These are phyloP conservation scores for Coptotermes formosanus DNA, from an alignment of 1,140 invertebrate genomes.

Conservation along the genomic window DNA sequence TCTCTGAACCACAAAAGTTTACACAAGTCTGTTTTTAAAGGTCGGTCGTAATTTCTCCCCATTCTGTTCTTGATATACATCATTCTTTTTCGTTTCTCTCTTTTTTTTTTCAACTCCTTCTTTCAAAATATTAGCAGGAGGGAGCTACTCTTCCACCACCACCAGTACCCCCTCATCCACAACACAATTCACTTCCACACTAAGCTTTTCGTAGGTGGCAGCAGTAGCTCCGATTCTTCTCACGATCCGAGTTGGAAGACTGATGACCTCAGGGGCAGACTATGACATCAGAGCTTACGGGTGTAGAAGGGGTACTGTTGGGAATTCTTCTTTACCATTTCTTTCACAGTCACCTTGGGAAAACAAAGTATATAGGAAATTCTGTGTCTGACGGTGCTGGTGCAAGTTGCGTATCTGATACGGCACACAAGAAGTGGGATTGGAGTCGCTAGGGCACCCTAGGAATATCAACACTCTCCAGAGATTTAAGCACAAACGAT, in stretches of 20 bases:
- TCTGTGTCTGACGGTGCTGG: background rate
- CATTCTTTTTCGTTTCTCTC: background rate
- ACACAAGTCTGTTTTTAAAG: background rate
- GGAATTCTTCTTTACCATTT: conserved; percentile 19
- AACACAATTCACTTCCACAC: conserved; percentile 11
- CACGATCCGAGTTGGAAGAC: conserved; percentile 2
- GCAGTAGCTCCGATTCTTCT: background rate
- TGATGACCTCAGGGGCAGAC: background rate
- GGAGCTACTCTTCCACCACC: background rate
- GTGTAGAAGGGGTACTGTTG: background rate
- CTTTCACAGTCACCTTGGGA: conserved; percentile 7
- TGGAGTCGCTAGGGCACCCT: background rate
- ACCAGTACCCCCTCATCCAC: background rate
- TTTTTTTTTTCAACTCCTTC: background rate
- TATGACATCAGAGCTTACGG: conserved; percentile 15
- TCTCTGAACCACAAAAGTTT: background rate
- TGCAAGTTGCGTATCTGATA: background rate
- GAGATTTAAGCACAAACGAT: background rate
- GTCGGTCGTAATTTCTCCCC: background rate
- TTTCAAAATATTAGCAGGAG: conserved; percentile 8
- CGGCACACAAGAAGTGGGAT: background rate
- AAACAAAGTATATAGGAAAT: conserved; percentile 10
- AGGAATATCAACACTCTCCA: background rate
- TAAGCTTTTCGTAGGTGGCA: conserved; percentile 12
- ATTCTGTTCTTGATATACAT: conserved; percentile 13